Conservation (phyloP, 2,888 invertebrate species). For the Hirudinaria manillensis region DNA sequence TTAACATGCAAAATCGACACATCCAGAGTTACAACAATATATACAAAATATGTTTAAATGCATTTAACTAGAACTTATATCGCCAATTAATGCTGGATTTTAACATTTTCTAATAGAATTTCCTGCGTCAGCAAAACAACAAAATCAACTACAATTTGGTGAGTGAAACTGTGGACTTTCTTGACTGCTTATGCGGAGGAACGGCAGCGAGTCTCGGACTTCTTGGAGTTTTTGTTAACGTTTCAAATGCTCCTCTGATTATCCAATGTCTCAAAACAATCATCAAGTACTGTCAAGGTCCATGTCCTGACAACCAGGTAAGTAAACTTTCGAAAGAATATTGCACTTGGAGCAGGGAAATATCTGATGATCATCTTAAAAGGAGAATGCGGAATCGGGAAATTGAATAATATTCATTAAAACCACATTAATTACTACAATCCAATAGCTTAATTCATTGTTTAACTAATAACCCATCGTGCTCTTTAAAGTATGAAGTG, state of each 20-base stretch:
- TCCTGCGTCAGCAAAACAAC: slow-evolving; percentile 26
- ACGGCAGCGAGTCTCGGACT: slow-evolving; percentile 27
- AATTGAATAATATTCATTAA: not conserved
- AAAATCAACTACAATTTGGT: slow-evolving; percentile 28
- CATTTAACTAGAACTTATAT: too few relatives aligned
- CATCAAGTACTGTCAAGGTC: slow-evolving; percentile 27
- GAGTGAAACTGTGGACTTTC: slow-evolving; percentile 22
- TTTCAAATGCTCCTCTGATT: slow-evolving; percentile 2
- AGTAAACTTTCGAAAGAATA: not conserved
- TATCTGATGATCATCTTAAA: too few relatives aligned
- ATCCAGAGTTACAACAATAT: too few relatives aligned
- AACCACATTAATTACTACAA: not conserved
- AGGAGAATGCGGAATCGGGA: too few relatives aligned
- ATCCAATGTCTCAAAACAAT: slow-evolving; percentile 20
- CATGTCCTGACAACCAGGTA: slow-evolving; percentile 27
- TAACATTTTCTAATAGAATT: slow-evolving; percentile 12
- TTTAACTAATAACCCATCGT: too few relatives aligned
- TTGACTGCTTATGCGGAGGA: slow-evolving; percentile 27
- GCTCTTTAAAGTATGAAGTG: slow-evolving; percentile 26
- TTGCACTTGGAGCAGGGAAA: too few relatives aligned
- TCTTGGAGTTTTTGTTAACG: slow-evolving; percentile 17
- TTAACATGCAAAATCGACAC: too few relatives aligned
- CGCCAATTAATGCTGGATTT: too few relatives aligned
- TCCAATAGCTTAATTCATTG: not conserved
- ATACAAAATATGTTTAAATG: too few relatives aligned